Conservation (phyloP, 2,113 vertebrate genomes). For the Ictidomys tridecemlineatus region DNA sequence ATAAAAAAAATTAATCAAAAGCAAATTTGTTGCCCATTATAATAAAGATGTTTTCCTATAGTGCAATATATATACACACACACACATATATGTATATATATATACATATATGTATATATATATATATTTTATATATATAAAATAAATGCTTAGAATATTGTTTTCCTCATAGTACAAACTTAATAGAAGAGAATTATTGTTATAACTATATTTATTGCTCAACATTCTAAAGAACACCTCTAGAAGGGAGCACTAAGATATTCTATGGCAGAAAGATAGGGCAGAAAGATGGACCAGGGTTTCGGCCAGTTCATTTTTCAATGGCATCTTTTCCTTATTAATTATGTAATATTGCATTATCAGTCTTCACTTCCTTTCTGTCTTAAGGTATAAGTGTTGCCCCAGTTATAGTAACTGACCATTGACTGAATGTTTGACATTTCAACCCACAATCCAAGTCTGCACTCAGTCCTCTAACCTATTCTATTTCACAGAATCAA, state of each 20-base stretch:
- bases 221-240: not conserved
- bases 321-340: not conserved
- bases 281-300: not conserved
- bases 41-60: too few species aligned
- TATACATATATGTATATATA: too few species aligned
- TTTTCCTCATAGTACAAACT: not conserved
- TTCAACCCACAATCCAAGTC: not conserved
- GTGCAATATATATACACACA: too few species aligned
- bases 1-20: too few species aligned
- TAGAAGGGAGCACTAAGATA: not conserved
- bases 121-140: too few species aligned
- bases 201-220: not conserved
- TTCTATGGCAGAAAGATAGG: not conserved
- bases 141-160: not conserved
- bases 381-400: not conserved
- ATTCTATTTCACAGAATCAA: not conserved
- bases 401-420: not conserved
- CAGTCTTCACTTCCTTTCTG: not conserved
- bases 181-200: not conserved
- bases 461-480: not conserved
- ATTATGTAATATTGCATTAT: not conserved
- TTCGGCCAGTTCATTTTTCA: not conserved
- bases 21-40: too few species aligned
- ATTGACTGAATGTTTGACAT: not conserved
- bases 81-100: too few species aligned